Evolutionary conservation across 2,113 vertebrate genomes (phyloP).

Genomic region (Steatornis caripensis): DNA sequence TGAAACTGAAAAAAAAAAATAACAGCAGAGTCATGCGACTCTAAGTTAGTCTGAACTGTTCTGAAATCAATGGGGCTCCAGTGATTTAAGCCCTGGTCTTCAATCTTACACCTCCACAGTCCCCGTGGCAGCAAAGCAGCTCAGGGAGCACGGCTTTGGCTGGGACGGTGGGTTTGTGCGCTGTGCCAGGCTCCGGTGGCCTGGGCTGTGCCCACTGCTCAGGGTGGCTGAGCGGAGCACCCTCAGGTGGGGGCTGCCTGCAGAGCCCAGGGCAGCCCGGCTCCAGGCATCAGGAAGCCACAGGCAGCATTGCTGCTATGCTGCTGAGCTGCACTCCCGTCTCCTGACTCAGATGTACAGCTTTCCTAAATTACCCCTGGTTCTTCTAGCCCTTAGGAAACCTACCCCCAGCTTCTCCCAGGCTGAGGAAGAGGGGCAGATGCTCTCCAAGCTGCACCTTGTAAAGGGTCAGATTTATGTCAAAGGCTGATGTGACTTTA

Average conservation of each 20-base stretch:
- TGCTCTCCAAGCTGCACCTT: background rate
- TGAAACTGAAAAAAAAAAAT: background rate
- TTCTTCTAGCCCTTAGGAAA: background rate
- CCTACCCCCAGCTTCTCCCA: background rate
- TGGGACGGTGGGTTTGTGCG: fast-evolving
- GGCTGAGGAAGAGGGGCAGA: background rate
- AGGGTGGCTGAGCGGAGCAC: background rate
- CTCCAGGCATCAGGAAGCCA: background rate
- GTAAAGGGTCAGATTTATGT: background rate
- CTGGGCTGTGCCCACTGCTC: background rate
- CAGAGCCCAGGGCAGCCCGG: background rate
- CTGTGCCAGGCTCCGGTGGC: background rate
- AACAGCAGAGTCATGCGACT: background rate
- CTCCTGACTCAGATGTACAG: background rate
- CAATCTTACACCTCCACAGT: background rate
- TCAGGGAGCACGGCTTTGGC: fast-evolving
- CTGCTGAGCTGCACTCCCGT: background rate
- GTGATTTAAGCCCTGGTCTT: background rate
- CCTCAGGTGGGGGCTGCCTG: background rate
- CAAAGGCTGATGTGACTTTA: background rate
- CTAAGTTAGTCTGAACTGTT: background rate
- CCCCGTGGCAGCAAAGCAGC: background rate
- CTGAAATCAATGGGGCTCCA: background rate
- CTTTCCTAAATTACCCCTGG: fast-evolving
- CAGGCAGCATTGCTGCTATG: fast-evolving